Conservation (phyloP, 1,140 invertebrate genomes). For the Pogonus chalceus region DNA sequence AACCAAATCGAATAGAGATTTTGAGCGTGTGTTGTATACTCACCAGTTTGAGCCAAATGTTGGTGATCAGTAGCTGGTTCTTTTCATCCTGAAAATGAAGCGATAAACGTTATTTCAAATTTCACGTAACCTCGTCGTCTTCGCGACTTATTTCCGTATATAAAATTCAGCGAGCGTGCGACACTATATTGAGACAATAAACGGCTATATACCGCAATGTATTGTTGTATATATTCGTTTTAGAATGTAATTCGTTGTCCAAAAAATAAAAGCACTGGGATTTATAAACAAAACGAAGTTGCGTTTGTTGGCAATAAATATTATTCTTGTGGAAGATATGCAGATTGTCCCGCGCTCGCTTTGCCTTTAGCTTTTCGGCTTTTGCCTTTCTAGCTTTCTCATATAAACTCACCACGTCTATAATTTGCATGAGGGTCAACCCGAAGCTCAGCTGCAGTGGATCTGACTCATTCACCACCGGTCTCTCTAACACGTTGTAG, state of each 20-base stretch:
- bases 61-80: slow-evolving; percentile 68
- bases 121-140: background rate
- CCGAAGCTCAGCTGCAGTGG: slow-evolving; percentile 93
- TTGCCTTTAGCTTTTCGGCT: too few relatives aligned
- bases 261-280: background rate
- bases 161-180: background rate
- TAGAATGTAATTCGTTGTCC: background rate
- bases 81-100: background rate
- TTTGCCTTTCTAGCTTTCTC: too few relatives aligned
- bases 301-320: too few relatives aligned
- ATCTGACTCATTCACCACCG: slow-evolving; percentile 93
- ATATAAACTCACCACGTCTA: slow-evolving; percentile 96
- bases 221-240: background rate
- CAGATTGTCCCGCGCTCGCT: too few relatives aligned
- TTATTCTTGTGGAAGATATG: too few relatives aligned
- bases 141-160: too few relatives aligned
- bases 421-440: slow-evolving; percentile 98
- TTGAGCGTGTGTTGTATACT: slow-evolving; percentile 36
- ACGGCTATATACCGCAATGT: too few relatives aligned
- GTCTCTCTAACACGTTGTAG: slow-evolving; percentile 95
- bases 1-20: background rate
- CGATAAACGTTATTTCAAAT: background rate
- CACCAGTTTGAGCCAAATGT: slow-evolving; percentile 79
- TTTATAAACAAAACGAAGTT: background rate
- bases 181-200: background rate